These are phyloP conservation scores for Acleris laterana DNA, from an alignment of 2,888 invertebrate species.

Conservation along the genomic window DNA sequence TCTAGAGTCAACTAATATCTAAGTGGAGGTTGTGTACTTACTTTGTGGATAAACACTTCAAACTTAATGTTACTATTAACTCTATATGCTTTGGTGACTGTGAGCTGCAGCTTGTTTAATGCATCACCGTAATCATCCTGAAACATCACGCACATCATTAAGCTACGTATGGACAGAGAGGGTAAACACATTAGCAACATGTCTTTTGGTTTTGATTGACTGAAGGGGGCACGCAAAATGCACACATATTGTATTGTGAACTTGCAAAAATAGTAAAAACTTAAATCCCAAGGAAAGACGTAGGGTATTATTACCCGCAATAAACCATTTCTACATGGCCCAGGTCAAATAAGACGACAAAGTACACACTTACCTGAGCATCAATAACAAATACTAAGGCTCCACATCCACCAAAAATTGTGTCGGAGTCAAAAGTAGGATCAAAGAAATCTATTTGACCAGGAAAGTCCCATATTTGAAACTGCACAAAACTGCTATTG, in stretches of 20 bases:
- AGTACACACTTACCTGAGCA: constrained; percentile 88
- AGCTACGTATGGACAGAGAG: too few species aligned
- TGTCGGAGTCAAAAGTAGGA: constrained; percentile 96
- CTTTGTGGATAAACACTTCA: constrained; percentile 99
- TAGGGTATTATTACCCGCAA: too few species aligned
- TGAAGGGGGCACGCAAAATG: too few species aligned
- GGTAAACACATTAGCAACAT: background rate
- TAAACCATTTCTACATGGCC: too few species aligned
- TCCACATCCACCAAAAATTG: constrained; percentile 98
- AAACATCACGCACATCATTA: constrained; percentile 46
- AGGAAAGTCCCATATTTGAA: constrained; percentile 99
- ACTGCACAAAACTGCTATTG: constrained; percentile 98
- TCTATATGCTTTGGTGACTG: constrained; percentile 97
- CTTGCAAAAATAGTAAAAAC: too few species aligned
- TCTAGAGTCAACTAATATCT: background rate
- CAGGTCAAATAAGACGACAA: background rate
- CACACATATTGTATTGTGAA: too few species aligned
- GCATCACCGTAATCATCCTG: constrained; percentile 99
- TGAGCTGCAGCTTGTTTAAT: constrained; percentile 94
- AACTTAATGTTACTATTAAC: constrained; percentile 98
- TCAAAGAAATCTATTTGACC: constrained; percentile 99
- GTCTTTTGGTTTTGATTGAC: background rate
- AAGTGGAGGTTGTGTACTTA: constrained; percentile 51
- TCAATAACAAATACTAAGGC: constrained; percentile 99
- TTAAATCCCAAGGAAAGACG: too few species aligned